A percentile compares a stretch with the other conserved stretches of the same genome.
phyloP scores from a whole-genome alignment of 1,140 invertebrate genomes.

The Diploscapter pachys region DNA sequence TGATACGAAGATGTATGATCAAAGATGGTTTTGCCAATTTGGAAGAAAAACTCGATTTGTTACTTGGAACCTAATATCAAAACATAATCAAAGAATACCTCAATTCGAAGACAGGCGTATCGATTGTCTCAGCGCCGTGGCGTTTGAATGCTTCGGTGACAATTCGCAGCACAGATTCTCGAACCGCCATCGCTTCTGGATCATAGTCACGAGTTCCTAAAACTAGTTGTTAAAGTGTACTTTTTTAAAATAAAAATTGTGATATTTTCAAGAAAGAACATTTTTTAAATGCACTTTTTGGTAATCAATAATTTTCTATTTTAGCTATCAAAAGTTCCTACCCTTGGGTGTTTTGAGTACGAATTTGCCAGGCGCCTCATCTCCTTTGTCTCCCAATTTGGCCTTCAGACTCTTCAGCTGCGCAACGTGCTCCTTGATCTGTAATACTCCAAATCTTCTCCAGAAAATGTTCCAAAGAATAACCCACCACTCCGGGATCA shows the following conservation, averaged over 20 bases:
- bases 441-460: no score
- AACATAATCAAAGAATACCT: not conserved
- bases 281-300: not conserved
- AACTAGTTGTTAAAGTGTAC: slow-evolving; percentile 2
- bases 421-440: no score
- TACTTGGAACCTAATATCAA: no score
- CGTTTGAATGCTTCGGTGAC: slow-evolving; percentile 86
- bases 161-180: slow-evolving; percentile 81
- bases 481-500: no score
- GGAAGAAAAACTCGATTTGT: no score
- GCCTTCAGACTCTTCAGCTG: no score
- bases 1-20: no score
- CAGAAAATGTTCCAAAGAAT: no score
- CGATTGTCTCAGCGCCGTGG: slow-evolving; percentile 96
- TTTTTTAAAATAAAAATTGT: not conserved
- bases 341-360: slow-evolving; percentile 52
- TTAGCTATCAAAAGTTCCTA: not conserved
- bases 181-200: slow-evolving; percentile 86
- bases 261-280: not conserved
- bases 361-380: slow-evolving; percentile 14
- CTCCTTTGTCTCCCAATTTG: slow-evolving; percentile 31
- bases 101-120: slow-evolving; percentile 96
- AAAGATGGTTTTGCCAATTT: no score
- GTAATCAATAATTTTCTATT: no score
- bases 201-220: slow-evolving; percentile 90